Conservation (phyloP, 2,797 vertebrate species). For the Apogon talboti region DNA sequence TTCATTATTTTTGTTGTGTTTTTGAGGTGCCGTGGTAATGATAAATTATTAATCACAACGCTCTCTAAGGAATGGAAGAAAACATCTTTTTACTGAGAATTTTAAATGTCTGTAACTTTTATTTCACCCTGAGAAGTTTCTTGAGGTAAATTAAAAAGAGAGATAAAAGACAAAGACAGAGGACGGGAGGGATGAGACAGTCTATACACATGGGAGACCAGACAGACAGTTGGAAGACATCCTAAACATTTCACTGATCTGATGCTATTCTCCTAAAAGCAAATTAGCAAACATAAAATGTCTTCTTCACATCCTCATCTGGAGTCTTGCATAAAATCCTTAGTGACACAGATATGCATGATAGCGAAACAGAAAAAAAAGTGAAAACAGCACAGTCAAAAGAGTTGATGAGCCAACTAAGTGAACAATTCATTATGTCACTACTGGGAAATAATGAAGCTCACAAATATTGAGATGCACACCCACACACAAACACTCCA, state of each 20-base stretch:
- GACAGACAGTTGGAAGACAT: too few relatives aligned
- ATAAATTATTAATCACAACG: background rate
- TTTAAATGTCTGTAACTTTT: background rate
- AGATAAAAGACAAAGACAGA: background rate
- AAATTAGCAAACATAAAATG: conserved; percentile 5
- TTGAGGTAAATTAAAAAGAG: background rate
- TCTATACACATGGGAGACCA: too few relatives aligned
- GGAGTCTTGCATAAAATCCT: background rate
- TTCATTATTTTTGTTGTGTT: conserved; percentile 1
- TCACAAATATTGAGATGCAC: conserved; percentile 30
- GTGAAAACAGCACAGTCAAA: conserved; percentile 25
- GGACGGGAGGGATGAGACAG: too few relatives aligned
- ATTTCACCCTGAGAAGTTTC: background rate
- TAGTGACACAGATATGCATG: background rate
- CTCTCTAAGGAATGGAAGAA: background rate
- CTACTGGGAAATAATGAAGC: too few relatives aligned
- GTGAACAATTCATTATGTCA: conserved; percentile 24
- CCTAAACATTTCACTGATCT: background rate
- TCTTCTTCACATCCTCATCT: too few relatives aligned
- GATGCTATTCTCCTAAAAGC: conserved; percentile 1
- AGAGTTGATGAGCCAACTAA: conserved; percentile 18
- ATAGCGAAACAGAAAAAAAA: background rate
- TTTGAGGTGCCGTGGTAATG: background rate
- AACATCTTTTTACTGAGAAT: too few relatives aligned
- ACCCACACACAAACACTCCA: conserved; percentile 24